Percentiles rank a stretch among this genome's conserved stretches.
phyloP scores from a whole-genome alignment of 2,113 vertebrate genomes.

The Corythornis madagascariensis region DNA sequence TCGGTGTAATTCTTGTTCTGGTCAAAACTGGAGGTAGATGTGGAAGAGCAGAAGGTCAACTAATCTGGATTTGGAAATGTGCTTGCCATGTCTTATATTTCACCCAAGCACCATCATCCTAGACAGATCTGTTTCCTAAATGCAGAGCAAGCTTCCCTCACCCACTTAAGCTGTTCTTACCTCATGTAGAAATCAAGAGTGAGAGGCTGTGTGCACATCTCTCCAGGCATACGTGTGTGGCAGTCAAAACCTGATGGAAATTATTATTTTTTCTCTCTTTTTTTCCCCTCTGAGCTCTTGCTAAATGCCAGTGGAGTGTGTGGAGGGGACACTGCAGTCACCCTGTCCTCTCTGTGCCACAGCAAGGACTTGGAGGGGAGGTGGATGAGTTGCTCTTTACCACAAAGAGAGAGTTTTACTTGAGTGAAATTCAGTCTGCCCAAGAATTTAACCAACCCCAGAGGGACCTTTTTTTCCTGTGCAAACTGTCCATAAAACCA shows the following conservation, averaged over 20 bases:
- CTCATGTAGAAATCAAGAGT: constrained; percentile 23
- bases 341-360: neutral
- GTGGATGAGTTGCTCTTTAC: neutral
- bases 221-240: neutral
- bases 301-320: neutral
- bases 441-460: neutral
- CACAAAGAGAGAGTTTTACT: neutral
- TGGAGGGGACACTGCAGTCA: neutral
- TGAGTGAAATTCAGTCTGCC: neutral
- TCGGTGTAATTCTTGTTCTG: neutral
- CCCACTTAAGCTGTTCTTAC: constrained; percentile 26
- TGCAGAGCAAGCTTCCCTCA: constrained; percentile 13
- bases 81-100: constrained; percentile 20
- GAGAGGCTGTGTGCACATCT: neutral
- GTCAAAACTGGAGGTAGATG: neutral
- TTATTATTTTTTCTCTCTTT: neutral
- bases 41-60: neutral
- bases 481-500: neutral
- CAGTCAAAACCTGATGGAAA: constrained; percentile 27
- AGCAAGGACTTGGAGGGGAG: neutral
- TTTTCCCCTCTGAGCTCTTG: neutral
- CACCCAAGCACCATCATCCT: neutral
- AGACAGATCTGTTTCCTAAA: constrained; percentile 35
- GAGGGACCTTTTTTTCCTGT: neutral
- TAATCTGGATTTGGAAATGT: neutral